A percentile compares a stretch with the other conserved stretches of the same genome.
Evolutionary conservation across 2,113 vertebrate genomes (phyloP).

Genomic region (Archilochus colubris): DNA sequence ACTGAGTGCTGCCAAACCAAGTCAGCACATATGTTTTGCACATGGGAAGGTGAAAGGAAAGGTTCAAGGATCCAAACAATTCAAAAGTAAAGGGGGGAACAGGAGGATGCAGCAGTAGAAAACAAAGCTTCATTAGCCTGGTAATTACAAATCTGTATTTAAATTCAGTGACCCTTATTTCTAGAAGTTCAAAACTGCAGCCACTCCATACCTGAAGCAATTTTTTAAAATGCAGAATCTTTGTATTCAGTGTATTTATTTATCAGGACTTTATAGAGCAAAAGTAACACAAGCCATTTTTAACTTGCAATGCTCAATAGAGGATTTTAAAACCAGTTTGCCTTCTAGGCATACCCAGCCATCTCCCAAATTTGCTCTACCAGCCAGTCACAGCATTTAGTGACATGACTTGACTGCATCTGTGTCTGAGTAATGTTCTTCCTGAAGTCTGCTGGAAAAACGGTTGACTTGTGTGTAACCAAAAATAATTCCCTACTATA

Average conservation of each 20-base stretch:
- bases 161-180: background rate
- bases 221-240: background rate
- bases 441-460: background rate
- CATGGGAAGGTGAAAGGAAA: background rate
- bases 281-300: background rate
- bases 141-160: background rate
- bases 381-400: background rate
- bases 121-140: accelerated
- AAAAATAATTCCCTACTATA: background rate
- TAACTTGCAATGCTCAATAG: background rate
- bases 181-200: background rate
- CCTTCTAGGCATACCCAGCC: background rate
- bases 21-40: background rate
- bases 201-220: background rate
- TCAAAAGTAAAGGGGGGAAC: background rate
- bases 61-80: background rate
- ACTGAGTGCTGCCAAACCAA: background rate
- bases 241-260: background rate
- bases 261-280: background rate
- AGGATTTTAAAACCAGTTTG: background rate
- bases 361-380: background rate
- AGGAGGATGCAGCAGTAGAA: background rate
- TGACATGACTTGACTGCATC: background rate
- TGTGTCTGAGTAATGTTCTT: background rate
- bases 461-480: background rate